phyloP scores from a whole-genome alignment of 1,140 invertebrate genomes.

The Cheumatopsyche charites region DNA sequence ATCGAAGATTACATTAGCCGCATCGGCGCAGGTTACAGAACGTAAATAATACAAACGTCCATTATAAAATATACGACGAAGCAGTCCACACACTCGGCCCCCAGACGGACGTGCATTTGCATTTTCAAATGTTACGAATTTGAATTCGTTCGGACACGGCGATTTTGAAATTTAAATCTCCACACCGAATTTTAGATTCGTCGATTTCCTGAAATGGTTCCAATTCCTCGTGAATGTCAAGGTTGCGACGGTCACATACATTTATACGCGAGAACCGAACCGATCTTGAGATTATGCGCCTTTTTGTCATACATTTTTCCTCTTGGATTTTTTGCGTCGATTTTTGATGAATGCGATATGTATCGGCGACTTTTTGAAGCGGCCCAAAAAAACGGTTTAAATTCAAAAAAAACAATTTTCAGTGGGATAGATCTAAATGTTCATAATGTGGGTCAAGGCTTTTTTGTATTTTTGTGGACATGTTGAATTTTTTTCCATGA shows the following conservation, averaged over 20 bases:
- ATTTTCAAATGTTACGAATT: constrained; percentile 39
- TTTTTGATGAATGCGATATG: background rate
- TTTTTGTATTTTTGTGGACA: background rate
- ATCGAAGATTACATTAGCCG: constrained; percentile 40
- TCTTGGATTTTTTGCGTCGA: background rate
- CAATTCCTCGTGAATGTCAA: constrained; percentile 39
- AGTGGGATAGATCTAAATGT: no score
- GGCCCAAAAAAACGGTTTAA: no score
- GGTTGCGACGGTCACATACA: constrained; percentile 38
- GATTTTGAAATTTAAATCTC: constrained; percentile 41
- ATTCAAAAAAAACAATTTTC: no score
- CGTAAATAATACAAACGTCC: background rate
- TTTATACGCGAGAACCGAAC: no score
- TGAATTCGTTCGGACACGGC: constrained; percentile 14
- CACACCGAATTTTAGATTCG: constrained; percentile 33
- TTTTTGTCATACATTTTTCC: background rate
- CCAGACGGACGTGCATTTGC: constrained; percentile 36
- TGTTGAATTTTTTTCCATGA: background rate
- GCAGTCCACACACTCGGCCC: background rate
- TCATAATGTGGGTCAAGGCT: constrained; percentile 24
- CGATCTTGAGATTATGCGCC: background rate
- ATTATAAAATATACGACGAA: no score
- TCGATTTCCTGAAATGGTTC: constrained; percentile 30
- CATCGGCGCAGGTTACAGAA: constrained; percentile 26
- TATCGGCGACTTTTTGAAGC: no score